Evolutionary conservation across 1,140 invertebrate genomes (phyloP).

Genomic region (Leguminivora glycinivorella): DNA sequence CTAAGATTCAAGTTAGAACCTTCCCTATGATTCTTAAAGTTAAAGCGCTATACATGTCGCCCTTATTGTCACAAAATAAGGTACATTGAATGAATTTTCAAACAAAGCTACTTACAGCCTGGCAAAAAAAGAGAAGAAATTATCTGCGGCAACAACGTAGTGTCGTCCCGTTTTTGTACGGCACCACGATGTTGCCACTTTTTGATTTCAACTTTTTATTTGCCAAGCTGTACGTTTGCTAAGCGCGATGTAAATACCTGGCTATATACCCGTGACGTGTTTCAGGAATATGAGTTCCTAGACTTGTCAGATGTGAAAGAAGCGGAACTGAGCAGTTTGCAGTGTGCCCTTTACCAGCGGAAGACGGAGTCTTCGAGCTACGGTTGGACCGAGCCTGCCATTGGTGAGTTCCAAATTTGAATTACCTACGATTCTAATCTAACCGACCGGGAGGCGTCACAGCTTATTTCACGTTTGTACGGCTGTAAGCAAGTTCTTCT

Average conservation of each 20-base stretch:
- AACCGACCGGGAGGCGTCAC: too few species aligned
- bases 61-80: background rate
- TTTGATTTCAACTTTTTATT: too few species aligned
- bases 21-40: background rate
- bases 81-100: background rate
- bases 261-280: constrained; percentile 57
- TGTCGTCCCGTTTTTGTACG: too few species aligned
- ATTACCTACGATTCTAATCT: too few species aligned
- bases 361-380: constrained; percentile 46
- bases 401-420: constrained; percentile 50
- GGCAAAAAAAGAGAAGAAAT: too few species aligned
- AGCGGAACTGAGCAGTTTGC: constrained; percentile 74
- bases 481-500: too few species aligned
- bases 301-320: constrained; percentile 79
- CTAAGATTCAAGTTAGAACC: too few species aligned
- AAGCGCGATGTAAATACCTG: constrained; percentile 29
- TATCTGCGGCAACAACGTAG: too few species aligned
- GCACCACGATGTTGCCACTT: too few species aligned
- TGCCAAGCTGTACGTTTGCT: background rate
- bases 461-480: too few species aligned
- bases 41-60: too few species aligned
- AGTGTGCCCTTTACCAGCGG: constrained; percentile 71
- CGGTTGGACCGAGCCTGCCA: constrained; percentile 61
- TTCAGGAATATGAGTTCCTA: constrained; percentile 80
- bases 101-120: background rate